Conservation (phyloP, 2,888 invertebrate genomes). For the Argyra leucocephala region DNA sequence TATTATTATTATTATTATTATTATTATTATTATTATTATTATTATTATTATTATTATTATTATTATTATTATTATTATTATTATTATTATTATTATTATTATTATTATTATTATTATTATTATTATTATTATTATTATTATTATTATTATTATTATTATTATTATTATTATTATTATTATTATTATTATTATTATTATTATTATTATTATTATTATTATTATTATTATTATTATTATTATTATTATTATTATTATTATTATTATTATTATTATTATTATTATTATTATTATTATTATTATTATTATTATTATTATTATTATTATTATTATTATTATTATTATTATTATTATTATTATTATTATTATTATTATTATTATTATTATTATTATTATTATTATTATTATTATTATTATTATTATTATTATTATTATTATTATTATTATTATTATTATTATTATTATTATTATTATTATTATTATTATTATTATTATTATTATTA, state of each 20-base stretch:
- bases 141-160: slow-evolving; percentile 1
- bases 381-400: slow-evolving; percentile 5
- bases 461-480: slow-evolving; percentile 7
- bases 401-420: slow-evolving; percentile 3
- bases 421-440: slow-evolving; percentile 5
- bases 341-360: slow-evolving; percentile 8
- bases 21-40: too few species aligned
- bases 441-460: slow-evolving; percentile 8
- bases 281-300: slow-evolving; percentile 8
- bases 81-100: slow-evolving; percentile 10
- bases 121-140: slow-evolving; percentile 10
- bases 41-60: too few species aligned
- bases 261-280: slow-evolving; percentile 1
- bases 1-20: too few species aligned
- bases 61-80: neutral
- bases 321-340: slow-evolving; percentile 11
- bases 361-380: slow-evolving; percentile 10
- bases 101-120: slow-evolving; percentile 8
- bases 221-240: slow-evolving; percentile 7
- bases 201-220: slow-evolving; percentile 11
- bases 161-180: slow-evolving; percentile 11
- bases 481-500: slow-evolving; percentile 11
- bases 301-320: neutral
- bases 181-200: neutral
- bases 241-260: slow-evolving; percentile 10